These are phyloP conservation scores for Tautogolabrus adspersus DNA, from an alignment of 2,113 vertebrate species.

Conservation along the genomic window DNA sequence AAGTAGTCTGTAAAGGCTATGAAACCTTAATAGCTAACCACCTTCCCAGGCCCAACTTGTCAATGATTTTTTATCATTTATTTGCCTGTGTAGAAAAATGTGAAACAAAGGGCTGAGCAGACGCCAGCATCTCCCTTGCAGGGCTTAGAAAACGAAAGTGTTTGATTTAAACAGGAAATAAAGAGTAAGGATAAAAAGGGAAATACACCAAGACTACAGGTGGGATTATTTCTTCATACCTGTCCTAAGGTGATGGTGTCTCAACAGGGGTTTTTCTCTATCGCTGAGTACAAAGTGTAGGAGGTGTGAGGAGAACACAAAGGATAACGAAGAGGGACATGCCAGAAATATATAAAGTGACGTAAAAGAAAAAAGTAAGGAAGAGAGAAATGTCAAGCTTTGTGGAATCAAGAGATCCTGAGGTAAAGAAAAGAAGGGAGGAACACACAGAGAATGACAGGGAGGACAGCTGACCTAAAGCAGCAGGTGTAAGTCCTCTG, in stretches of 20 bases:
- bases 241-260: conserved; percentile 9
- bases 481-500: conserved; percentile 43
- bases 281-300: conserved; percentile 2
- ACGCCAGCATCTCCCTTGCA: conserved; percentile 7
- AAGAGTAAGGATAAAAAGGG: not conserved
- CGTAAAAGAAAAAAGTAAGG: conserved; percentile 10
- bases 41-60: conserved; percentile 42
- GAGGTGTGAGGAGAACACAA: not conserved
- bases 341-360: not conserved
- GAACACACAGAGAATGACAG: not conserved
- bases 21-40: conserved; percentile 41
- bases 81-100: conserved; percentile 15
- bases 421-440: not conserved
- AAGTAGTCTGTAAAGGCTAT: conserved; percentile 27
- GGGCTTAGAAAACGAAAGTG: conserved; percentile 12
- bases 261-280: conserved; percentile 1
- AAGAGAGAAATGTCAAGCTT: conserved; percentile 1
- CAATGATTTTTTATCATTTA: conserved; percentile 61
- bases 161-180: conserved; percentile 42
- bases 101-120: not conserved
- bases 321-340: not conserved
- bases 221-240: conserved; percentile 1
- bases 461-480: conserved; percentile 26
- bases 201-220: conserved; percentile 5
- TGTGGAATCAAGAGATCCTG: conserved; percentile 7